Base-by-base conservation (phyloP, 2,888 invertebrate genomes). In the Strigamia maritima region DNA sequence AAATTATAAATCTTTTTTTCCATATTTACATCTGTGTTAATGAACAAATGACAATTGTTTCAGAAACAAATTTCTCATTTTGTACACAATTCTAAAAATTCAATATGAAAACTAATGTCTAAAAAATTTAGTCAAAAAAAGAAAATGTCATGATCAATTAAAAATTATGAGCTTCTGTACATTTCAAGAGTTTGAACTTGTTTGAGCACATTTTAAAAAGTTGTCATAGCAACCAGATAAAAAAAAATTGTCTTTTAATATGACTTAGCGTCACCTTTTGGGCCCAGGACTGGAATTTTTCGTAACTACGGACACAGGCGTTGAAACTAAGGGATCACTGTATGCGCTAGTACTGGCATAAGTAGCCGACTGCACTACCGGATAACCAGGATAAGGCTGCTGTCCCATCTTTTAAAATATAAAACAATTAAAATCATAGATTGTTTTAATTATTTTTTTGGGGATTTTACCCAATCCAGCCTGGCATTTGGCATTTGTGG, bases 21-120 rank as follows among this genome's bases (percentile, higher is more conserved):
- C 49, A n/a, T 65, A 65, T 65, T 65, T 65, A 65, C 65, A 65
- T 24, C 7, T 65, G n/a, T n/a, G 65, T 24, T 65, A 65, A 65
- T 65, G 24, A 65, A n/a, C n/a, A 24, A 65, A 16, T 14, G 65
- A 65, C 65, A 65, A 65, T 14, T 65, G 65, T 65, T 65, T 26
- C 10, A 16, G 2, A 49, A 65, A 65, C 65, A 65, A 65, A 26
- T 26, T n/a, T n/a, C n/a, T n/a, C n/a, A n/a, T n/a, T n/a, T n/a
- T n/a, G n/a, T n/a, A n/a, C n/a, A n/a, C n/a, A n/a, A n/a, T n/a
- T n/a, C n/a, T n/a, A n/a, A n/a, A n/a, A n/a, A n/a, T n/a, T n/a
- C n/a, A n/a, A n/a, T n/a, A n/a, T n/a, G n/a, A n/a, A n/a, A n/a
- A n/a, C n/a, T n/a, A n/a, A n/a, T n/a, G n/a, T n/a, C n/a, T n/a